Evolutionary conservation across 2,888 invertebrate species (phyloP), one percentile per base, ranked within the genome.

Genomic region (Anthoptus insignis): DNA sequence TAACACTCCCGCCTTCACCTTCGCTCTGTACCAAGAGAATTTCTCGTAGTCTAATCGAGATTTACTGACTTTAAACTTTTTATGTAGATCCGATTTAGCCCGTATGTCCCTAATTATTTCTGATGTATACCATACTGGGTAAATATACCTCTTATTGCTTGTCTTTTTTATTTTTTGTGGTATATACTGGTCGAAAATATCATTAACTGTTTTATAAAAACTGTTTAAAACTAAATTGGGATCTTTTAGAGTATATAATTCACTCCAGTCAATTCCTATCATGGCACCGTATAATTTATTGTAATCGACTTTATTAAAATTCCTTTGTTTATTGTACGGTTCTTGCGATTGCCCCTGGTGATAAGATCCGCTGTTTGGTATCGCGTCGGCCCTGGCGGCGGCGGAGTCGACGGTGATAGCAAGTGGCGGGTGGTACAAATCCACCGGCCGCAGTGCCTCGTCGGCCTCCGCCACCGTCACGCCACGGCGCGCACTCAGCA

Each of bases 391-490:
- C 9, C 7, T 2, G 11, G 32, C 32, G 9, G 32, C 32, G 32
- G 32, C 32, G 32, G 11, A 6, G 7, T 2, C 9, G 7, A 32
- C 32, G 9, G 32, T 11, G 32, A 32, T 11, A 2, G 32, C 32
- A 11, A 32, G 32, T 11, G 32, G 32, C 11, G 32, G 32, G 11
- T 32, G 27, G 7, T 27, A 27, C 27, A 7, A 3, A 7, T 27
- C 27, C 27, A 27, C 27, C 7, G 27, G 27, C 32, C 32, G 32
- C 53, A 53, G 32, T 21, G 53, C 29, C 60, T 45, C 42, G 14
- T 61, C 60, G 16, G 60, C 53, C 45, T 13, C 60, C 5, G 2
- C 13, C 29, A 39, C 53, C 22, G 21, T 42, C 45, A 57, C 45
- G 45, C 53, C 8, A 19, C 32, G 53, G 14, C 22, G 42, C 16